Conservation (phyloP, 2,888 invertebrate genomes). For the Hipparchia semele region DNA sequence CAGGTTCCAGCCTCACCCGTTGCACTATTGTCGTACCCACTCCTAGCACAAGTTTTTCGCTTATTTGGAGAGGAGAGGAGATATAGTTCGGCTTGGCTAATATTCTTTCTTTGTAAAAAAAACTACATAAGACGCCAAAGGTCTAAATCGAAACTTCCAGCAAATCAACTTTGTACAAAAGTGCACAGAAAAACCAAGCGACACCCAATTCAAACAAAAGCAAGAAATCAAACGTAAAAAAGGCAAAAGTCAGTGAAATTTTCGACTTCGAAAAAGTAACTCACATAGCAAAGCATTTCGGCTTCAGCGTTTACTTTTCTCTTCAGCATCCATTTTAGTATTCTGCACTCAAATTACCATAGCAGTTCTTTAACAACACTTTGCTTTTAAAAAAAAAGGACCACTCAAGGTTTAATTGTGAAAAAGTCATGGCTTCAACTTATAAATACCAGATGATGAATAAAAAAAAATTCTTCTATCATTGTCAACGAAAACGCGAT, state of each 20-base stretch:
- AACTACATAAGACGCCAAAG: too few relatives aligned
- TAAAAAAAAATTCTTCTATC: neutral
- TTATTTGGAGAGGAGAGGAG: too few relatives aligned
- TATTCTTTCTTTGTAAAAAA: too few relatives aligned
- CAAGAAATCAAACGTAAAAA: neutral
- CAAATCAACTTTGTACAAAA: neutral
- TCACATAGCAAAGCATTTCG: slow-evolving; percentile 78
- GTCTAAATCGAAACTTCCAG: too few relatives aligned
- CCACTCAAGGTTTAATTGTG: slow-evolving; percentile 2
- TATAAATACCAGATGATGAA: neutral
- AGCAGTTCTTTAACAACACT: slow-evolving; percentile 6
- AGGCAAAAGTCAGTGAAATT: neutral
- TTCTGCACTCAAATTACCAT: slow-evolving; percentile 21
- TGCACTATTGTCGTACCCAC: too few relatives aligned
- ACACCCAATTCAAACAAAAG: neutral
- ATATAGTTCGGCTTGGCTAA: too few relatives aligned
- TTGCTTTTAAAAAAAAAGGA: slow-evolving; percentile 14
- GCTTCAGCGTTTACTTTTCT: slow-evolving; percentile 39
- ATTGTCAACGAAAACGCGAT: neutral
- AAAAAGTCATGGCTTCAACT: neutral
- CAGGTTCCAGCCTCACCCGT: too few relatives aligned
- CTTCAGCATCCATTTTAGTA: slow-evolving; percentile 40
- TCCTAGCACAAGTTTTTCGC: too few relatives aligned
- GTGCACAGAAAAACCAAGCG: neutral
- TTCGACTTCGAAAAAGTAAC: slow-evolving; percentile 43